Conservation (phyloP, 2,888 invertebrate species). For the Eristalis intricaria region DNA sequence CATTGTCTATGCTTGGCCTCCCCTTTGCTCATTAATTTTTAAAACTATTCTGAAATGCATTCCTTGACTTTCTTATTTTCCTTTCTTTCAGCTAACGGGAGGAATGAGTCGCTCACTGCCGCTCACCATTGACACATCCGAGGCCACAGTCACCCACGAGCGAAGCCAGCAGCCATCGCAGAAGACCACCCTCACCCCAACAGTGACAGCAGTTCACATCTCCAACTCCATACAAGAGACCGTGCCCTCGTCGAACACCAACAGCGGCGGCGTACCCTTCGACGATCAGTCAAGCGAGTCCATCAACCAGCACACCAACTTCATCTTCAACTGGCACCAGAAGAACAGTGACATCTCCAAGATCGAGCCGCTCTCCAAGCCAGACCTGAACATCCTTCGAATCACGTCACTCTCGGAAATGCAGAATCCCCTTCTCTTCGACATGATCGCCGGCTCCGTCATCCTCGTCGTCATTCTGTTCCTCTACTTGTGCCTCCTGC, state of each 20-base stretch:
- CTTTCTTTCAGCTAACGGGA: conserved; percentile 77
- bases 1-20: neutral
- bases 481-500: conserved; percentile 74
- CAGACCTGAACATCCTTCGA: conserved; percentile 74
- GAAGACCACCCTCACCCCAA: conserved; percentile 42
- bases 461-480: conserved; percentile 74
- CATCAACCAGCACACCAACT: conserved; percentile 74
- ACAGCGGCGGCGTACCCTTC: conserved; percentile 60
- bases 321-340: conserved; percentile 75
- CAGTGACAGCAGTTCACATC: conserved; percentile 35
- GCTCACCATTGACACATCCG: conserved; percentile 79
- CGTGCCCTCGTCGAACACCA: conserved; percentile 54
- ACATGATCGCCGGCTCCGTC: conserved; percentile 74
- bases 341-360: conserved; percentile 74
- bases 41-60: neutral
- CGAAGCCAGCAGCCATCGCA: conserved; percentile 29
- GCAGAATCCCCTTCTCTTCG: conserved; percentile 76
- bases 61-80: conserved; percentile 8
- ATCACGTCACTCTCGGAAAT: conserved; percentile 74
- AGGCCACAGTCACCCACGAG: conserved; percentile 72
- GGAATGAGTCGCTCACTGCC: conserved; percentile 79
- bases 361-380: conserved; percentile 74
- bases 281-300: conserved; percentile 73
- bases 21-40: neutral
- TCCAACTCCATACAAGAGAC: conserved; percentile 53